Evolutionary conservation across 2,113 vertebrate species (phyloP), one percentile per base, ranked within the genome.

Genomic region (Gobio gobio): DNA sequence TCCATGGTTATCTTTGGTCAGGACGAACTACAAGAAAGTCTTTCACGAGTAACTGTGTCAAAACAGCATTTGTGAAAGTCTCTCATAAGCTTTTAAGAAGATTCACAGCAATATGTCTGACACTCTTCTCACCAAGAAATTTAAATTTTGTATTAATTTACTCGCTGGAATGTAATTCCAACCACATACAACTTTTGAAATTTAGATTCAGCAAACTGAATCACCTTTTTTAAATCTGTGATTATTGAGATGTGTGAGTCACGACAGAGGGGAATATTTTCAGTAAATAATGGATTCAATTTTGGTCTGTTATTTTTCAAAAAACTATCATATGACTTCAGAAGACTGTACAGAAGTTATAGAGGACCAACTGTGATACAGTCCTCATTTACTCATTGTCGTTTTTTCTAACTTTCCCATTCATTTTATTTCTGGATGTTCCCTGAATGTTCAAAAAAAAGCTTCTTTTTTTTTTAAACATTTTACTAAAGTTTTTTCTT

Each of bases 11-110:
- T 70, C 16, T 68, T 36, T 8, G 33, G 33, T 22, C 66, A 22
- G 10, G 33, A 40, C n/a, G n/a, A n/a, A 40, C 64, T 40, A 40
- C 64, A 68, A 40, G 64, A 20, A 8, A 2, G 36, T 0, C 66
- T 70, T 22, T 70, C 33, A 70, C 10, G 4, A 70, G 58, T 10
- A 33, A 24, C 83, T 79, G 86, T 84, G 43, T 89, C 72, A 83
- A 90, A 58, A 84, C 43, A 80, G 84, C 87, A 59, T 75, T 86
- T 54, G 73, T 76, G 5, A 6, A 77, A 47, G 40, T 36, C 40
- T 76, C 33, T 86, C 24, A 85, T 78, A 90, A 3, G 20, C 29
- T 20, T 77, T 18, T 26, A 9, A 10, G 2, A 18, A 10, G 33
- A 68, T 36, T 10, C 29, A 68, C 33, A 70, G 1, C 18, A 10